These are phyloP conservation scores for Caiman crocodilus DNA, from an alignment of 2,797 vertebrate genomes.

Conservation along the genomic window DNA sequence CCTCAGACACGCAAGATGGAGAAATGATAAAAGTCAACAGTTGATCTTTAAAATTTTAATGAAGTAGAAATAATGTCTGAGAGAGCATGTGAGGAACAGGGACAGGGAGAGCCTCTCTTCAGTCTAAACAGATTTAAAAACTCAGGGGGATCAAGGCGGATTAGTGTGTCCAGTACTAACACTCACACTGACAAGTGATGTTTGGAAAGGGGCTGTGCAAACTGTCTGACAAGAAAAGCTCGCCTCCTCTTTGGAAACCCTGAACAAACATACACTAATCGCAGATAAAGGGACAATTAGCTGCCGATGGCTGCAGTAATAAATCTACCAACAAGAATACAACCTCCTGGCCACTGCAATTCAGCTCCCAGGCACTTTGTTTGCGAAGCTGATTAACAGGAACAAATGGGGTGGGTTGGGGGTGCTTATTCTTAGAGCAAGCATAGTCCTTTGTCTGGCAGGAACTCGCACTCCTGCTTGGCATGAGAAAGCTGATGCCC, in stretches of 20 bases:
- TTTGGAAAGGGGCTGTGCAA: slow-evolving; percentile 17
- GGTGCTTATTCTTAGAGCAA: slow-evolving; percentile 1
- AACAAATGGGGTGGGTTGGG: slow-evolving; percentile 63
- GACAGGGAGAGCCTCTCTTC: neutral
- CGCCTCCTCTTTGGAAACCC: slow-evolving; percentile 79
- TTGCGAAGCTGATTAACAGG: slow-evolving; percentile 77
- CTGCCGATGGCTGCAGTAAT: slow-evolving; percentile 80
- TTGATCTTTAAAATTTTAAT: slow-evolving; percentile 39
- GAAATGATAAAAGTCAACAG: slow-evolving; percentile 24
- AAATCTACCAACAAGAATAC: slow-evolving; percentile 82
- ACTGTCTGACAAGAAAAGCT: slow-evolving; percentile 11
- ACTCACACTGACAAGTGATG: neutral
- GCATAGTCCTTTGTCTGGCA: slow-evolving; percentile 15
- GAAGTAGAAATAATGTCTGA: neutral
- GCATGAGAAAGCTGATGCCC: neutral
- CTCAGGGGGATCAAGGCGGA: neutral
- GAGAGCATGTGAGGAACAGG: neutral
- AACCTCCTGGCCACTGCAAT: slow-evolving; percentile 64
- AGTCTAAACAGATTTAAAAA: slow-evolving; percentile 30
- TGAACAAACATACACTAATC: slow-evolving; percentile 91
- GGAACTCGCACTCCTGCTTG: neutral
- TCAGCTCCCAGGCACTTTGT: slow-evolving; percentile 55
- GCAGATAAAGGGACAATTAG: slow-evolving; percentile 95
- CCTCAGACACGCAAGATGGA: neutral
- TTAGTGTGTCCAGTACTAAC: neutral